Evolutionary conservation across 2,888 invertebrate species (phyloP).

Genomic region (Troides oblongomaculatus): DNA sequence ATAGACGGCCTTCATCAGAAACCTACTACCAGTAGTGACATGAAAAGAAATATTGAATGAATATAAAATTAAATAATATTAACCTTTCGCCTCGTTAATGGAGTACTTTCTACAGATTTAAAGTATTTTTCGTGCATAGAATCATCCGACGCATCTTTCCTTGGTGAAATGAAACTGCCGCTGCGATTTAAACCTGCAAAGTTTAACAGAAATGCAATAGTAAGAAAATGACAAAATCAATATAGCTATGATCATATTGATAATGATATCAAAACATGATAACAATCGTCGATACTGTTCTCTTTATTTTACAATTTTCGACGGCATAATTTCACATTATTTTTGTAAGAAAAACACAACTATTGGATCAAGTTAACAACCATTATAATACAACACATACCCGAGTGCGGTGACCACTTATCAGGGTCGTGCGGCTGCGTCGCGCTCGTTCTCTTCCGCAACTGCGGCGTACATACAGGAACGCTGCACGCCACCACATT

Average conservation of each 20-base stretch:
- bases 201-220: neutral
- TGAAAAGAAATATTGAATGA: too few relatives aligned
- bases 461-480: slow-evolving; percentile 65
- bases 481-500: slow-evolving; percentile 56
- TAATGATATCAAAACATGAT: too few relatives aligned
- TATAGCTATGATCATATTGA: too few relatives aligned
- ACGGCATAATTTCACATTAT: too few relatives aligned
- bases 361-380: neutral
- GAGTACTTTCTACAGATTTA: slow-evolving; percentile 85
- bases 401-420: slow-evolving; percentile 73
- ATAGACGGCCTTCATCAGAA: too few relatives aligned
- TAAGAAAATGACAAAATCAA: neutral
- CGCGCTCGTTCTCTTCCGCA: slow-evolving; percentile 62
- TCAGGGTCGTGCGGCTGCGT: slow-evolving; percentile 60
- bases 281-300: too few relatives aligned
- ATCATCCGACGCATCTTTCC: slow-evolving; percentile 85
- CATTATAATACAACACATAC: slow-evolving; percentile 38
- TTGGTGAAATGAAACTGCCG: slow-evolving; percentile 79
- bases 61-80: neutral
- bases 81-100: slow-evolving; percentile 80
- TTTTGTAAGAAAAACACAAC: too few relatives aligned
- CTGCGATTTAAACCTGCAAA: slow-evolving; percentile 70
- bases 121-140: slow-evolving; percentile 91
- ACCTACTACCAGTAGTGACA: too few relatives aligned
- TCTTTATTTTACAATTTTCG: too few relatives aligned